phyloP scores from a whole-genome alignment of 2,888 invertebrate genomes.

The Eutolmus rufibarbis region DNA sequence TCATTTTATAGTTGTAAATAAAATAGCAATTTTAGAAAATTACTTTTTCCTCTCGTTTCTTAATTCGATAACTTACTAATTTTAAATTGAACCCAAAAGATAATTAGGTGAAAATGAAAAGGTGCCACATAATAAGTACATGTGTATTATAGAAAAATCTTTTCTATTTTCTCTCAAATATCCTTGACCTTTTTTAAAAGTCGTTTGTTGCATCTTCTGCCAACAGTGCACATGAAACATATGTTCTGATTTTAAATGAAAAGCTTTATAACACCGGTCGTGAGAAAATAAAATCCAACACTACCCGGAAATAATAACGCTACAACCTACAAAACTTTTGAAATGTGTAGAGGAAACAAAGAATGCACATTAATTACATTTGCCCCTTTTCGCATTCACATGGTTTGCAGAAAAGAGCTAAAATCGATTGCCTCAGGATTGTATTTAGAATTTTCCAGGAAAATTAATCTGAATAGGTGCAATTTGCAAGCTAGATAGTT shows the following conservation, averaged over 20 bases:
- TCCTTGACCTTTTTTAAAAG: neutral
- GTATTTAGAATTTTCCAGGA: neutral
- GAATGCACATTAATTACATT: neutral
- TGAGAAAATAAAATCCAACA: neutral
- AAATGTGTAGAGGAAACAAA: neutral
- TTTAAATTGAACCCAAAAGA: neutral
- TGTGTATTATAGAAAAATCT: neutral
- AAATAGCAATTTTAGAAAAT: neutral
- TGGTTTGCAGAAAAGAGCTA: neutral
- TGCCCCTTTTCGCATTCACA: neutral
- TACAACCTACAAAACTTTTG: neutral
- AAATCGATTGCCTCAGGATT: neutral
- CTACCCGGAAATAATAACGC: neutral
- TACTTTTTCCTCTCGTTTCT: no score
- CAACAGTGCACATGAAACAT: neutral
- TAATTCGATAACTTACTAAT: neutral
- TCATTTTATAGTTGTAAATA: neutral
- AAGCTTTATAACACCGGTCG: neutral
- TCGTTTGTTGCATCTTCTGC: neutral
- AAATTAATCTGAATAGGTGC: neutral
- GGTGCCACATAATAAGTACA: neutral
- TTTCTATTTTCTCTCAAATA: neutral
- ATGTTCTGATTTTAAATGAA: neutral
- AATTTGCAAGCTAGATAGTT: neutral
- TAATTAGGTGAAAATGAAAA: no score